Conservation (phyloP, 2,888 invertebrate genomes). For the Apotomis capreana region DNA sequence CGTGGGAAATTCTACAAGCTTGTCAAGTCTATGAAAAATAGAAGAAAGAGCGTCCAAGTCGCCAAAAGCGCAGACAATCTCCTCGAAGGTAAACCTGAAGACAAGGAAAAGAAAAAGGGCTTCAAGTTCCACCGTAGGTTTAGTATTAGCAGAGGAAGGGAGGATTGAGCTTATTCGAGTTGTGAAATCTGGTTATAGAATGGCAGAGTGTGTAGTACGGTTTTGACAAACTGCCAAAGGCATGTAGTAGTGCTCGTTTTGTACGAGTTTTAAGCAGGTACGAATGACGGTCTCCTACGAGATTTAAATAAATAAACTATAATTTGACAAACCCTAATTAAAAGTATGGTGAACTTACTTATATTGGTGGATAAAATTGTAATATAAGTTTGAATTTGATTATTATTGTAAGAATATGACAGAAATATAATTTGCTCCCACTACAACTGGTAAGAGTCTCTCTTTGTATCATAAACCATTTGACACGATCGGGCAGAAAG, state of each 20-base stretch:
- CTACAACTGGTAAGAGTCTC: too few species aligned
- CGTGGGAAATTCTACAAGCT: conserved; percentile 77
- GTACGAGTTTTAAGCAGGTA: background rate
- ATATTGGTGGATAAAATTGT: too few species aligned
- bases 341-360: too few species aligned
- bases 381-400: too few species aligned
- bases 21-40: conserved; percentile 78
- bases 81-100: conserved; percentile 65
- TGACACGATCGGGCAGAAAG: too few species aligned
- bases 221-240: conserved; percentile 1
- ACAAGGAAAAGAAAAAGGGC: conserved; percentile 73
- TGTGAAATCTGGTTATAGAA: conserved; percentile 45
- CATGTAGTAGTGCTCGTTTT: background rate
- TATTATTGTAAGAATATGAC: too few species aligned
- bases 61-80: conserved; percentile 77
- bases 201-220: background rate
- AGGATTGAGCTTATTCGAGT: conserved; percentile 65
- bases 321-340: too few species aligned
- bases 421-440: too few species aligned
- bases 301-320: too few species aligned
- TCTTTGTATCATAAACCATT: too few species aligned
- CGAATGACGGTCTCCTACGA: too few species aligned
- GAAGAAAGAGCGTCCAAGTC: conserved; percentile 78
- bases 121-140: conserved; percentile 78
- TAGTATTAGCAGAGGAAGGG: conserved; percentile 73